Evolutionary conservation across 2,888 invertebrate genomes (phyloP).

Genomic region (Selenia dentaria): DNA sequence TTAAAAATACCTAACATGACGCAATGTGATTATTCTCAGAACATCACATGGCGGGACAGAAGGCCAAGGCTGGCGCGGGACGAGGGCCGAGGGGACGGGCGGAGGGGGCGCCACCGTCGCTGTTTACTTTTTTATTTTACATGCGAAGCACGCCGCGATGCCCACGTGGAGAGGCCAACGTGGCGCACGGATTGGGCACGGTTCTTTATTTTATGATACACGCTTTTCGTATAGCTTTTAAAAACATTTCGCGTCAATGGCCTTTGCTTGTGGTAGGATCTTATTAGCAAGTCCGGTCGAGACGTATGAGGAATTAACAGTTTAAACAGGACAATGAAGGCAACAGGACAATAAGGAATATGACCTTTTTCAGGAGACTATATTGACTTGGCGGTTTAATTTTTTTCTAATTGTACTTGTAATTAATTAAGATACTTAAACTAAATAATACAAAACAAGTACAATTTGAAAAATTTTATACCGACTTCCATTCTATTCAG

Average conservation of each 20-base stretch:
- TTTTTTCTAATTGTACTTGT: too few species aligned
- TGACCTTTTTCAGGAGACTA: too few species aligned
- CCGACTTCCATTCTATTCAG: too few species aligned
- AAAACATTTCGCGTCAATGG: slow-evolving; percentile 13
- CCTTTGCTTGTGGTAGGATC: slow-evolving; percentile 19
- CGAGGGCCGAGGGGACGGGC: slow-evolving; percentile 14
- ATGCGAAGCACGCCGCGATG: slow-evolving; percentile 13
- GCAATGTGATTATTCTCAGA: slow-evolving; percentile 20
- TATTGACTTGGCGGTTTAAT: too few species aligned
- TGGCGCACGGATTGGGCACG: slow-evolving; percentile 3
- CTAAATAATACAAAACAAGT: too few species aligned
- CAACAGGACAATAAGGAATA: too few species aligned
- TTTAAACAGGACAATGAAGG: too few species aligned
- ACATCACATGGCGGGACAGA: slow-evolving; percentile 32
- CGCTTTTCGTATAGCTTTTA: background rate
- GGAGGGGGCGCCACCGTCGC: slow-evolving; percentile 26
- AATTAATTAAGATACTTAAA: too few species aligned
- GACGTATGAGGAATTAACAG: too few species aligned
- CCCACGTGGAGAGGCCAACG: slow-evolving; percentile 13
- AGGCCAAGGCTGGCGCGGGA: slow-evolving; percentile 61
- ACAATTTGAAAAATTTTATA: too few species aligned
- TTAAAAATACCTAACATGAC: slow-evolving; percentile 22
- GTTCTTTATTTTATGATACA: too few species aligned
- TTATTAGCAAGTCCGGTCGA: too few species aligned
- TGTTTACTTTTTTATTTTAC: slow-evolving; percentile 25